Percentiles rank a stretch among this genome's conserved stretches.
These are phyloP conservation scores for Diarsia brunnea DNA, from an alignment of 2,888 invertebrate genomes.

Conservation along the genomic window DNA sequence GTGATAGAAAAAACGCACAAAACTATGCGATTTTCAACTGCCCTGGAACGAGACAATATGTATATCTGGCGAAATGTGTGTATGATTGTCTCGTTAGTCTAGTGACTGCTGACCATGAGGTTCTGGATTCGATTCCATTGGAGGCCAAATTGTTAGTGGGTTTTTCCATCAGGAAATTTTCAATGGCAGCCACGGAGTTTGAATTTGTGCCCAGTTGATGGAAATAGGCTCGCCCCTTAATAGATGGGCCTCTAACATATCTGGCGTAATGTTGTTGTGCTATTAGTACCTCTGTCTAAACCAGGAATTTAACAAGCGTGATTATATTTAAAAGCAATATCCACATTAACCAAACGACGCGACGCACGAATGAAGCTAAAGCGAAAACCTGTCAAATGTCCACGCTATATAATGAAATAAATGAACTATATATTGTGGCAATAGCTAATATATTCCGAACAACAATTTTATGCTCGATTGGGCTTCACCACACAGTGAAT, in stretches of 20 bases:
- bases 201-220: too few species aligned
- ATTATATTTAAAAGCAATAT: not conserved
- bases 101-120: too few species aligned
- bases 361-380: constrained; percentile 4
- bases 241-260: not conserved
- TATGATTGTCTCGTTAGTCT: too few species aligned
- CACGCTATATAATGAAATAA: constrained; percentile 44
- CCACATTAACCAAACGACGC: not conserved
- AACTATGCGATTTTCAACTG: too few species aligned
- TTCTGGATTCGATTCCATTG: too few species aligned
- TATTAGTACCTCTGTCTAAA: not conserved
- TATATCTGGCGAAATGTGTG: not conserved
- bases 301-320: not conserved
- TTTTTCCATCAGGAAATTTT: too few species aligned
- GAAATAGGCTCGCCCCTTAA: not conserved
- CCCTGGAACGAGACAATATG: not conserved
- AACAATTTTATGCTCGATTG: constrained; percentile 73
- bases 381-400: constrained; percentile 16
- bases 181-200: too few species aligned
- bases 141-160: too few species aligned
- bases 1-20: too few species aligned
- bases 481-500: constrained; percentile 68
- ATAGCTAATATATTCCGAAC: constrained; percentile 68
- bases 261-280: not conserved
- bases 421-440: constrained; percentile 29